phyloP scores from a whole-genome alignment of 2,113 vertebrate genomes.

The Strigops habroptila region DNA sequence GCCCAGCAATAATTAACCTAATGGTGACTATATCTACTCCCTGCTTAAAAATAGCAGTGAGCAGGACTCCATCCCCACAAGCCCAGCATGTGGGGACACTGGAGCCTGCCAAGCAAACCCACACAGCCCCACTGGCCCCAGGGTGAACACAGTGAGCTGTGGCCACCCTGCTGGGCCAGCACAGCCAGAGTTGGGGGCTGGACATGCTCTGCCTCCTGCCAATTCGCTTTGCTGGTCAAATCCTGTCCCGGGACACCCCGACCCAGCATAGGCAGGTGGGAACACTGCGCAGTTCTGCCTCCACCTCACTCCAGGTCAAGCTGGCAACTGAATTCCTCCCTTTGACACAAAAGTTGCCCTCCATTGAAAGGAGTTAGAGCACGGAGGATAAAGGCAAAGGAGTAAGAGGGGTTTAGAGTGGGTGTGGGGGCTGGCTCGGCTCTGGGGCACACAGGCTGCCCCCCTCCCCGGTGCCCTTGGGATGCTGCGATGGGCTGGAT shows the following conservation, averaged over 20 bases:
- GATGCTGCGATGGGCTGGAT: not conserved
- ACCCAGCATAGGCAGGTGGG: not conserved
- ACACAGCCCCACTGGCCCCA: fast-evolving
- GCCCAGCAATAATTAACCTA: not conserved
- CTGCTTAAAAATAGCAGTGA: not conserved
- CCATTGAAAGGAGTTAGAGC: not conserved
- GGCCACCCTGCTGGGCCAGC: not conserved
- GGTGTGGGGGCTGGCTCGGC: fast-evolving
- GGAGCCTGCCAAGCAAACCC: not conserved
- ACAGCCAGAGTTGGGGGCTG: not conserved
- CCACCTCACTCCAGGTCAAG: not conserved
- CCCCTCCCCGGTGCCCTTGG: not conserved
- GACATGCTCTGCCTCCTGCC: not conserved
- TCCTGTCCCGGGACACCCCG: not conserved
- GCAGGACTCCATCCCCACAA: not conserved
- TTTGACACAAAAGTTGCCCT: not conserved
- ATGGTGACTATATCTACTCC: not conserved
- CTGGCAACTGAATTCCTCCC: not conserved
- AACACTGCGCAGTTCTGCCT: not conserved
- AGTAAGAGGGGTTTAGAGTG: not conserved
- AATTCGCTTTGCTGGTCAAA: not conserved
- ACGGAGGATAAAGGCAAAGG: not conserved
- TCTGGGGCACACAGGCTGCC: not conserved
- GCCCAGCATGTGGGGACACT: not conserved
- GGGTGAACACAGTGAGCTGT: fast-evolving